Conservation (phyloP, 1,140 invertebrate species). For the Neotoxoptera formosana region DNA sequence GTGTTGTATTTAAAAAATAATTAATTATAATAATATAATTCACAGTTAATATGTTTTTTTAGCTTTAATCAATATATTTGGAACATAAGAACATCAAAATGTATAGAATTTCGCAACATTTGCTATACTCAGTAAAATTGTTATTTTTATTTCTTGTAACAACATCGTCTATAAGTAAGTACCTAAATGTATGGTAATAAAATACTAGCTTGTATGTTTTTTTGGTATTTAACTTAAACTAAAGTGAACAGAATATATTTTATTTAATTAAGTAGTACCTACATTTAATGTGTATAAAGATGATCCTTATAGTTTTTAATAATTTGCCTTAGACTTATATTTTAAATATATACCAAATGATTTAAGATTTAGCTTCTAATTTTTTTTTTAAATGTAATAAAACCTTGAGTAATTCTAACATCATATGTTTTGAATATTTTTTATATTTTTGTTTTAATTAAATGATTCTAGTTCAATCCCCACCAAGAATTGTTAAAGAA, state of each 20-base stretch:
- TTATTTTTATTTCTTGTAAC: conserved; percentile 16
- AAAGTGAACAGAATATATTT: background rate
- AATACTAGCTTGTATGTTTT: background rate
- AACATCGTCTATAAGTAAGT: conserved; percentile 48
- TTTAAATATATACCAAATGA: background rate
- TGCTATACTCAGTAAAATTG: background rate
- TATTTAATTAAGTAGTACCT: background rate
- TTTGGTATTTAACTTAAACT: background rate
- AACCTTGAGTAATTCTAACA: too few species aligned
- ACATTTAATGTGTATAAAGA: background rate
- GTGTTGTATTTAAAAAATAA: background rate
- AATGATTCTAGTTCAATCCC: conserved; percentile 75
- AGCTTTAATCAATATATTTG: background rate
- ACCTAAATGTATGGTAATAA: background rate
- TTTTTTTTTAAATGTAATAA: too few species aligned
- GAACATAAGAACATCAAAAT: conserved; percentile 23
- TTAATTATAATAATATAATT: background rate
- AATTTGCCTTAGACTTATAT: background rate
- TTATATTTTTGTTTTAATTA: background rate
- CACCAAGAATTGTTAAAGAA: conserved; percentile 88
- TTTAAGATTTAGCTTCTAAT: background rate
- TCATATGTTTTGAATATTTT: too few species aligned
- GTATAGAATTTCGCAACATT: conserved; percentile 14
- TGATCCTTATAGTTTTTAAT: background rate
- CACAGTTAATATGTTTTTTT: background rate